phyloP scores from a whole-genome alignment of 2,888 invertebrate species.

The Drosophila monieri region DNA sequence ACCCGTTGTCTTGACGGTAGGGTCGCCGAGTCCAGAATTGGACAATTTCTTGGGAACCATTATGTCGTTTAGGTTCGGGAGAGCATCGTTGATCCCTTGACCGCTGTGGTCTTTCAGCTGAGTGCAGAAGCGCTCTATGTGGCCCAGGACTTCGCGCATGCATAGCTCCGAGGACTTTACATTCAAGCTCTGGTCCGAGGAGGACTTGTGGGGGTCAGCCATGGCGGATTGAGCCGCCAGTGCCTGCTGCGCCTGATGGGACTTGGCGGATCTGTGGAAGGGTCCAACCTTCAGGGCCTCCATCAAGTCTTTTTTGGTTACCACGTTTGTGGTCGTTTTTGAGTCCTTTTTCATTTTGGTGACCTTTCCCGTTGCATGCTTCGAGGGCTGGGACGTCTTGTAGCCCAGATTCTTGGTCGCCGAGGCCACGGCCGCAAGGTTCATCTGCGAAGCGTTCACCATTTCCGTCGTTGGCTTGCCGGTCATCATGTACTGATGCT shows the following conservation, averaged over 20 bases:
- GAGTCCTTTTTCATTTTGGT: conserved; percentile 42
- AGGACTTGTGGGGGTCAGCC: conserved; percentile 47
- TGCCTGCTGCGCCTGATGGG: conserved; percentile 28
- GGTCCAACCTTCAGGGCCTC: conserved; percentile 48
- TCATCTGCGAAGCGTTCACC: conserved; percentile 21
- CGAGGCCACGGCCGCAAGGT: conserved; percentile 5
- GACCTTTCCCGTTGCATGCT: conserved; percentile 1
- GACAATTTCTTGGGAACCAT: conserved; percentile 14
- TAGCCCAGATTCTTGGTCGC: neutral
- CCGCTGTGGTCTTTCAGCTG: conserved; percentile 58
- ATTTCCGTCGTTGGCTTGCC: conserved; percentile 40
- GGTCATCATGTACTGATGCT: conserved; percentile 76
- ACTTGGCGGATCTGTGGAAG: conserved; percentile 57
- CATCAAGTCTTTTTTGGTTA: conserved; percentile 8
- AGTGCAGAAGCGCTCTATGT: conserved; percentile 74
- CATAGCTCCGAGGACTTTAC: conserved; percentile 76
- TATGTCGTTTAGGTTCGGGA: conserved; percentile 25
- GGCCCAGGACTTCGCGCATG: conserved; percentile 76
- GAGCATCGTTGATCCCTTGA: conserved; percentile 13
- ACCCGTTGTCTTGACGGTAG: neutral
- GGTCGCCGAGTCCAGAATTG: neutral
- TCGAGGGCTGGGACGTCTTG: conserved; percentile 3
- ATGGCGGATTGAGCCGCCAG: conserved; percentile 6
- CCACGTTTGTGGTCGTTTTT: conserved; percentile 16
- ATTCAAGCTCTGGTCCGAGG: conserved; percentile 66